Evolutionary conservation across 1,140 invertebrate genomes (phyloP), one percentile per base, ranked within the genome.

Genomic region (Lethrus apterus): DNA sequence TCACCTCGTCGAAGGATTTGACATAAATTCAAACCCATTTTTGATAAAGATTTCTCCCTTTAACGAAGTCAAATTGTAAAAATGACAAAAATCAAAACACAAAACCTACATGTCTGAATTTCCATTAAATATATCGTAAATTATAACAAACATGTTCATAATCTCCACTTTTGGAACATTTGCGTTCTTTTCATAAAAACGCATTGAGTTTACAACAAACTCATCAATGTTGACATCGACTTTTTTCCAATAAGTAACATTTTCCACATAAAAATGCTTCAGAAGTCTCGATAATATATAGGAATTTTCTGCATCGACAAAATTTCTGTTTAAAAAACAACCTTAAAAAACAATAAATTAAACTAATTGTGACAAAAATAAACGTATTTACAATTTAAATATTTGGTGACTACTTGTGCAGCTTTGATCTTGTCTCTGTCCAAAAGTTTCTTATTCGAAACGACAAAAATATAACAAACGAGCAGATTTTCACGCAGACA

Each of bases 401-500:
- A 75, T 26, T 59, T 57, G 3, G 71, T 43, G 8, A 75, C 59
- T 30, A 63, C 48, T 32, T 44, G 50, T 10, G 67, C 63, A 38
- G 66, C 58, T 46, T 47, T 63, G 13, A 52, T 56, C 42, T 70
- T 62, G 18, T 55, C 59, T 46, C 66, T 69, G 3, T 65, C 36
- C 49, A 62, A 66, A 26, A 69, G 48, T 38, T 67, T 64, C n/a
- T 60, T 58, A 57, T 73, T 69, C 2, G 75, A 58, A 38, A 60
- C 56, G 32, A 69, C 65, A 58, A 67, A 76, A 23, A 76, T 57
- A 53, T 71, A 63, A 57, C 71, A 72, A 45, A 76, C 70, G 46
- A 69, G 54, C 40, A 77, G 60, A 64, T 77, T 77, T 59, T 75
- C 69, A 47, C 57, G 48, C 5, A 69, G 56, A 56, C 74, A 66